Conservation (phyloP, 2,888 invertebrate genomes). For the Tachystola acroxantha region DNA sequence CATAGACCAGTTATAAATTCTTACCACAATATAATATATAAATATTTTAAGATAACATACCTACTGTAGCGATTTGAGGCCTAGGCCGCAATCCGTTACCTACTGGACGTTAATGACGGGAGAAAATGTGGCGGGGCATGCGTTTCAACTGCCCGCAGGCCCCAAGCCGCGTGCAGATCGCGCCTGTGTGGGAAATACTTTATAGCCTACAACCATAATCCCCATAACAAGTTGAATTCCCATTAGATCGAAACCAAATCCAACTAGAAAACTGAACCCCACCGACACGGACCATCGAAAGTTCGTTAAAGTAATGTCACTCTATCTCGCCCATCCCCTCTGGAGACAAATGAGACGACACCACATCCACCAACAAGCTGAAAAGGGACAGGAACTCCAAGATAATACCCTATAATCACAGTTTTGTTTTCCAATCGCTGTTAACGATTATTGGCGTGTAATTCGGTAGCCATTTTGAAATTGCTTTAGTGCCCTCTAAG, state of each 20-base stretch:
- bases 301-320: constrained; percentile 76
- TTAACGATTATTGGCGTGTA: constrained; percentile 83
- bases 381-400: constrained; percentile 42
- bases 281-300: constrained; percentile 63
- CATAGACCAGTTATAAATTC: no score
- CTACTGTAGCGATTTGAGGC: no score
- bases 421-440: constrained; percentile 83
- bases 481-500: constrained; percentile 69
- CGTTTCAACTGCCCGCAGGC: no score
- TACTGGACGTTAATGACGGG: no score
- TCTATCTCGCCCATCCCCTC: constrained; percentile 62
- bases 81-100: no score
- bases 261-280: constrained; percentile 20
- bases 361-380: constrained; percentile 25
- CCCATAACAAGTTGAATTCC: constrained; percentile 17
- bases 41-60: no score
- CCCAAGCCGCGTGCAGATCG: no score
- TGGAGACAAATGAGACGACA: constrained; percentile 46
- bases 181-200: no score
- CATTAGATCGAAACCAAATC: constrained; percentile 12
- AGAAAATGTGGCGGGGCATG: no score
- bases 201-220: no score
- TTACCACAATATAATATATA: no score
- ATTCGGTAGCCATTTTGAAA: constrained; percentile 76
- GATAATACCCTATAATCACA: constrained; percentile 80